phyloP scores from a whole-genome alignment of 1,140 invertebrate species.

The Caenorhabditis tropicalis region DNA sequence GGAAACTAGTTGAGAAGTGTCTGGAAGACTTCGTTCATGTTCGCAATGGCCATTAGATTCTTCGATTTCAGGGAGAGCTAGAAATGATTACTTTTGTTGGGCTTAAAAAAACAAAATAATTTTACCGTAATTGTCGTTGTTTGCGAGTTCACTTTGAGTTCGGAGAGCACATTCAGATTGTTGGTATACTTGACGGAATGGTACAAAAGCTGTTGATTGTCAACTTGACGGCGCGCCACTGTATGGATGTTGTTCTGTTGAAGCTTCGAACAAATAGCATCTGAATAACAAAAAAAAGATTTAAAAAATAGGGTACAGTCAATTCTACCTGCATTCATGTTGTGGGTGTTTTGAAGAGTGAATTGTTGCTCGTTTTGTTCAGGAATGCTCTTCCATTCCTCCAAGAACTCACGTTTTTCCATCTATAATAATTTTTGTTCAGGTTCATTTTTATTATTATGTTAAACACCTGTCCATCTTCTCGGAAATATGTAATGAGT shows the following conservation, averaged over 20 bases:
- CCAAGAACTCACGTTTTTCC: constrained; percentile 94
- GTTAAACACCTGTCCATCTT: constrained; percentile 80
- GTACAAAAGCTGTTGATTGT: constrained; percentile 98
- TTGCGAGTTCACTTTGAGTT: constrained; percentile 93
- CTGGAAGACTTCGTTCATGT: constrained; percentile 91
- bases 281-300: constrained; percentile 74
- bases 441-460: background rate
- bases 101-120: background rate
- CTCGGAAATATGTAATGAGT: constrained; percentile 89
- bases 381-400: constrained; percentile 99
- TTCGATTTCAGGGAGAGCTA: constrained; percentile 88
- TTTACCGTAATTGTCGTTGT: constrained; percentile 85
- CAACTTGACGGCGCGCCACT: constrained; percentile 97
- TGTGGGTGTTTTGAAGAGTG: constrained; percentile 77
- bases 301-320: background rate
- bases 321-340: constrained; percentile 76
- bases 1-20: constrained; percentile 84
- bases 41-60: constrained; percentile 87
- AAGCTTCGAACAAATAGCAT: constrained; percentile 91
- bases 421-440: constrained; percentile 80
- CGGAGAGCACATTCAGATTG: constrained; percentile 94
- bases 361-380: constrained; percentile 96
- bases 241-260: constrained; percentile 96
- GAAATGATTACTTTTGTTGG: constrained; percentile 73
- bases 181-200: constrained; percentile 96